Evolutionary conservation across 1,140 invertebrate genomes (phyloP).

Genomic region (Maconellicoccus hirsutus): DNA sequence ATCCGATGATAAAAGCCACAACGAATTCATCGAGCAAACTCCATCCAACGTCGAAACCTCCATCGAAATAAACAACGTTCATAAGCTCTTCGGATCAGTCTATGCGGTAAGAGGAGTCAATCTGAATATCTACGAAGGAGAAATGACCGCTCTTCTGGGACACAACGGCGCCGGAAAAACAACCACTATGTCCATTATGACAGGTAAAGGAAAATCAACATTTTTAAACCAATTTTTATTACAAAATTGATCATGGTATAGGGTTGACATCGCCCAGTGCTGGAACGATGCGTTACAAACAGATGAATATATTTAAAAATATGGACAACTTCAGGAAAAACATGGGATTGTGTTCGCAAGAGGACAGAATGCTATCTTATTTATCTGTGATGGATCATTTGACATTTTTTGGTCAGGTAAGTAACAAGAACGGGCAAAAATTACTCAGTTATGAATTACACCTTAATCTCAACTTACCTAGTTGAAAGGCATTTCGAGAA

Average conservation of each 20-base stretch:
- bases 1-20: too few species aligned
- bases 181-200: slow-evolving; percentile 49
- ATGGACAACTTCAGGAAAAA: slow-evolving; percentile 40
- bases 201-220: too few species aligned
- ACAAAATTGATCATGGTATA: too few species aligned
- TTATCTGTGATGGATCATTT: slow-evolving; percentile 84
- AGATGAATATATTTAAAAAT: slow-evolving; percentile 45
- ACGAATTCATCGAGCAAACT: slow-evolving; percentile 23
- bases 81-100: slow-evolving; percentile 30
- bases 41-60: slow-evolving; percentile 28
- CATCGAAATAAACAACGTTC: slow-evolving; percentile 31
- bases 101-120: slow-evolving; percentile 29
- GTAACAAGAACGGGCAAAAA: too few species aligned
- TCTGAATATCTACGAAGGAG: slow-evolving; percentile 40
- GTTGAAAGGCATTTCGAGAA: slow-evolving; percentile 40
- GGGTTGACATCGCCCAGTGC: slow-evolving; percentile 49
- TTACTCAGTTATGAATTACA: too few species aligned
- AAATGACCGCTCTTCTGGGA: slow-evolving; percentile 75
- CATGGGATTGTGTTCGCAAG: slow-evolving; percentile 80
- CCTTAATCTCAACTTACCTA: too few species aligned
- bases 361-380: slow-evolving; percentile 84
- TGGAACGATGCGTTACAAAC: slow-evolving; percentile 50
- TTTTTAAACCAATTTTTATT: too few species aligned
- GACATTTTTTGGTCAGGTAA: slow-evolving; percentile 30
- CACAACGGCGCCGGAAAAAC: slow-evolving; percentile 86